These are phyloP conservation scores for Tyto alba DNA, from an alignment of 2,113 vertebrate genomes.

Conservation along the genomic window DNA sequence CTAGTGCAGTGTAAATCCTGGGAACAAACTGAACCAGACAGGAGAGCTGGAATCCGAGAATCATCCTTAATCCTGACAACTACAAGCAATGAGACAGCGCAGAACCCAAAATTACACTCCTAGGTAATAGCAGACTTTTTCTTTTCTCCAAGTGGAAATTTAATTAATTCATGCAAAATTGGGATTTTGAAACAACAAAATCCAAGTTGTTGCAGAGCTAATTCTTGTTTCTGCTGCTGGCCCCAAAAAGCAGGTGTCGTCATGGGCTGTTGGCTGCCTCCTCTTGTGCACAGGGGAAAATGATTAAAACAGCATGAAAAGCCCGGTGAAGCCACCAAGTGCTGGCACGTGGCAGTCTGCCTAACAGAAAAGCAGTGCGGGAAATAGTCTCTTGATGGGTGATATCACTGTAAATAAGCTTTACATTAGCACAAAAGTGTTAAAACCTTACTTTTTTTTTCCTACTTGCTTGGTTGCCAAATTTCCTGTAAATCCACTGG, in stretches of 20 bases:
- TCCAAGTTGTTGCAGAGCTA: neutral
- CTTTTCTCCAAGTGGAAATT: neutral
- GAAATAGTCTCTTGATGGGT: neutral
- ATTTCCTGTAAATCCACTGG: neutral
- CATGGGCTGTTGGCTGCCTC: neutral
- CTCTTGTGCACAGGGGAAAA: neutral
- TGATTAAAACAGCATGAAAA: slow-evolving; percentile 3
- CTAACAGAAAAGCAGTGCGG: neutral
- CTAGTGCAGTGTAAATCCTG: neutral
- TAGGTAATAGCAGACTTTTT: neutral
- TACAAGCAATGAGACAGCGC: neutral
- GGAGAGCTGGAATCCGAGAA: neutral
- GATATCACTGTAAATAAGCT: neutral
- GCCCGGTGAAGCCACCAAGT: neutral
- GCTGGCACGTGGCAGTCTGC: neutral
- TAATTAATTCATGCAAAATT: neutral
- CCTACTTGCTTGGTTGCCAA: neutral
- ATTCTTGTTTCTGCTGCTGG: neutral
- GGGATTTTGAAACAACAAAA: neutral
- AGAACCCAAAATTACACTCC: slow-evolving; percentile 10
- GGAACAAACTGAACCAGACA: slow-evolving; percentile 8
- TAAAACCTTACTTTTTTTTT: neutral
- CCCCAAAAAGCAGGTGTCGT: neutral
- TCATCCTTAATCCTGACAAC: neutral
- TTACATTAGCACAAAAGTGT: neutral